Evolutionary conservation across 2,888 invertebrate species (phyloP), one percentile per base, ranked within the genome.

Genomic region (Dione juno): DNA sequence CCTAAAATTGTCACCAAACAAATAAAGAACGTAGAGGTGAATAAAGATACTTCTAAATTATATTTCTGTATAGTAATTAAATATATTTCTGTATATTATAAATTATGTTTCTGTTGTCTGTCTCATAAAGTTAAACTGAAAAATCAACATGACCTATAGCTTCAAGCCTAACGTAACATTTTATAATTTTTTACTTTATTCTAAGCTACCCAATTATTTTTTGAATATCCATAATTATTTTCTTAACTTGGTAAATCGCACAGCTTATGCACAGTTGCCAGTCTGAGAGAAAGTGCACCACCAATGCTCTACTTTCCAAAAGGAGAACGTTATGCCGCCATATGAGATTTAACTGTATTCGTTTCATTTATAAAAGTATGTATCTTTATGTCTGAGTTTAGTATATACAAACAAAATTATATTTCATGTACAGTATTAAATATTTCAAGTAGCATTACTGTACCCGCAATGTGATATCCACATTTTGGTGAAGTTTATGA

Each of bases 221-320:
- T 7, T 21, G 1, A 19, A 52, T 52, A 40, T 52, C 2, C 40
- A 53, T 54, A 35, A 28, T 66, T 43, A 64, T 58, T 68, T 59
- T 66, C 40, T 61, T 74, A 69, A 71, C 61, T 72, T 72, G 66
- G 82, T 82, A 83, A 86, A 85, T 85, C 85, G 84, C 84, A 84
- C 85, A 83, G 83, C 78, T 80, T 79, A 80, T 84, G 87, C 87
- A 82, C 88, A 83, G 81, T 78, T 80, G 81, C 80, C 80, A 81
- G 79, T 81, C 84, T 79, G 77, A 83, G 90, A 90, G 92, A 92
- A 92, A 92, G 92, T 92, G 81, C 88, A 82, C 77, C 75, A 75
- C 77, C 82, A 80, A 81, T 81, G 90, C 84, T 88, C 92, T 78
- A 92, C 92, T 92, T 92, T 91, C 88, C 85, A 84, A 80, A 79